Evolutionary conservation across 1,140 invertebrate genomes (phyloP).

Genomic region (Araneus ventricosus): DNA sequence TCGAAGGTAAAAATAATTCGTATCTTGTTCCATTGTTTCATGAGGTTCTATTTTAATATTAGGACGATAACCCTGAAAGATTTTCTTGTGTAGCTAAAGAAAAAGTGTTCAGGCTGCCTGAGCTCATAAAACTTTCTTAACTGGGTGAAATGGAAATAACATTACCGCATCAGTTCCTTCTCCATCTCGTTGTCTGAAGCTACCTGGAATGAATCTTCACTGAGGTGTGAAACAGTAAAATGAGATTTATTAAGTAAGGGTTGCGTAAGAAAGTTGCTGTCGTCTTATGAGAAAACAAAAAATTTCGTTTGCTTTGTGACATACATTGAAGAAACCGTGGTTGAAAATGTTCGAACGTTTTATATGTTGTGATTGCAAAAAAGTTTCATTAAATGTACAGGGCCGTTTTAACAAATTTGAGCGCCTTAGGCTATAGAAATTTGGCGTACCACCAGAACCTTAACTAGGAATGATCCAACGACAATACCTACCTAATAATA

Average conservation of each 20-base stretch:
- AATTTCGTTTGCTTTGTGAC: too few relatives aligned
- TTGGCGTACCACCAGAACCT: too few relatives aligned
- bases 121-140: slow-evolving; percentile 13
- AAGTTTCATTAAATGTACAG: too few relatives aligned
- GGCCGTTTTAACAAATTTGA: too few relatives aligned
- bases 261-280: not conserved
- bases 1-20: not conserved
- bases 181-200: not conserved
- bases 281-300: too few relatives aligned
- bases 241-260: not conserved
- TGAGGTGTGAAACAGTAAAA: not conserved
- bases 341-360: too few relatives aligned
- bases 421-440: too few relatives aligned
- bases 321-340: too few relatives aligned
- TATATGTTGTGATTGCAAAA: too few relatives aligned
- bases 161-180: slow-evolving; percentile 25
- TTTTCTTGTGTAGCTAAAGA: not conserved
- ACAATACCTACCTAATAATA: too few relatives aligned
- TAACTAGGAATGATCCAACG: too few relatives aligned
- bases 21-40: slow-evolving; percentile 12
- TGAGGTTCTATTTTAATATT: not conserved
- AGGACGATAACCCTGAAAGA: slow-evolving; percentile 36
- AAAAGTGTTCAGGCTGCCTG: not conserved
- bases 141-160: slow-evolving; percentile 19
- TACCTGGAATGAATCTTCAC: not conserved